Evolutionary conservation across 2,888 invertebrate genomes (phyloP), one percentile per base, ranked within the genome.

Genomic region (Macaria liturata): DNA sequence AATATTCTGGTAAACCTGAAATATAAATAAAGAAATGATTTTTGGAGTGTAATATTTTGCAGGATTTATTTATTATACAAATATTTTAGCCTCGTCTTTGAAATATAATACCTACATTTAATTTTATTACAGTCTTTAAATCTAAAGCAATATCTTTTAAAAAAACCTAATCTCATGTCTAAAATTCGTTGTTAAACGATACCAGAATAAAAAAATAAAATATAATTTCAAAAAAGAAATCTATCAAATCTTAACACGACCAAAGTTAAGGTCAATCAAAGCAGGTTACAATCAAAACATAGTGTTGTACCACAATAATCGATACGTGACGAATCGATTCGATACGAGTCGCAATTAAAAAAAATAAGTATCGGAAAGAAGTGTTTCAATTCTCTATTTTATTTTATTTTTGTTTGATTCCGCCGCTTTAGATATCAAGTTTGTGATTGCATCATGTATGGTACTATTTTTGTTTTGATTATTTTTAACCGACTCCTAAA

Each of bases 291-390:
- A 49, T 55, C 55, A 60, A 56, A 55, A 56, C 52, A 55, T 59
- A 60, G 59, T 52, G 59, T 49, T 60, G 59, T 60, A 60, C 59
- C 59, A 48, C 42, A 46, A 54, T 54, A 49, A 39, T 60, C 55
- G 59, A 46, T 49, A 46, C 31, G 55, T 46, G 46, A 34, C 48
- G 40, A 52, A 60, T 60, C 59, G 52, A 60, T 60, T 60, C 48
- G 59, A 30, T 39, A 46, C 59, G 55, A 43, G 34, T 49, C 52
- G 52, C 51, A 55, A 60, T 60, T 56, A 60, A 51, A 32, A 39
- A 44, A 51, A 50, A 54, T 54, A 58, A 58, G 54, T 53, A 60
- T 60, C 59, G 59, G 59, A 60, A 60, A 60, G 55, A 55, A 56
- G 52, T 55, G 55, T 56, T 60, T 52, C 55, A 46, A 55, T 40